Conservation (phyloP, 2,888 invertebrate genomes). For the Aspidiotus rigidus region DNA sequence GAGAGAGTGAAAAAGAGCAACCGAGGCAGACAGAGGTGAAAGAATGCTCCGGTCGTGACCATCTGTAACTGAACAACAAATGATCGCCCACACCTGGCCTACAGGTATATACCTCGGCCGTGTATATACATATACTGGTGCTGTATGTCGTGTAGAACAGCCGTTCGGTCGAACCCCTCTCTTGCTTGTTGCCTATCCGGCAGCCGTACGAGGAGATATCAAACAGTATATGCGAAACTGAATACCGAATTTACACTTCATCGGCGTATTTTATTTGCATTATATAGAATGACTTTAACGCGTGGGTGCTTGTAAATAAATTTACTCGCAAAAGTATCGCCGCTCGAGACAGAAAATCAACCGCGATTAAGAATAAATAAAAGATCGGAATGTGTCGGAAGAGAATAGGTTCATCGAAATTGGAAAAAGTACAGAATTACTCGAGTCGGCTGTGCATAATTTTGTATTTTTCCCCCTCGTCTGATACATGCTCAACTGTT, state of each 20-base stretch:
- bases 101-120: conserved; percentile 11
- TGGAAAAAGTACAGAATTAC: too few species aligned
- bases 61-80: conserved; percentile 30
- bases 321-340: not conserved
- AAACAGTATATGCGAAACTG: not conserved
- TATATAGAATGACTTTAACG: not conserved
- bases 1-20: conserved; percentile 6
- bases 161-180: not conserved
- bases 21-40: not conserved
- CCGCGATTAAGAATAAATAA: too few species aligned
- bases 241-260: conserved; percentile 1
- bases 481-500: too few species aligned
- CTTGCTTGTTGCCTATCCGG: too few species aligned
- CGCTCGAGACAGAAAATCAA: too few species aligned
- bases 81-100: conserved; percentile 32
- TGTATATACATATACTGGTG: not conserved
- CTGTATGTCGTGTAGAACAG: not conserved
- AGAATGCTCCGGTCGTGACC: conserved; percentile 25
- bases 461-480: too few species aligned
- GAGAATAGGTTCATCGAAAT: too few species aligned
- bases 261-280: not conserved
- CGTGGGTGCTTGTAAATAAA: not conserved
- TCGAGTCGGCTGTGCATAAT: too few species aligned
- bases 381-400: too few species aligned
- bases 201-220: not conserved